Evolutionary conservation across 2,888 invertebrate species (phyloP).

Genomic region (Ganaspis brasiliensis): DNA sequence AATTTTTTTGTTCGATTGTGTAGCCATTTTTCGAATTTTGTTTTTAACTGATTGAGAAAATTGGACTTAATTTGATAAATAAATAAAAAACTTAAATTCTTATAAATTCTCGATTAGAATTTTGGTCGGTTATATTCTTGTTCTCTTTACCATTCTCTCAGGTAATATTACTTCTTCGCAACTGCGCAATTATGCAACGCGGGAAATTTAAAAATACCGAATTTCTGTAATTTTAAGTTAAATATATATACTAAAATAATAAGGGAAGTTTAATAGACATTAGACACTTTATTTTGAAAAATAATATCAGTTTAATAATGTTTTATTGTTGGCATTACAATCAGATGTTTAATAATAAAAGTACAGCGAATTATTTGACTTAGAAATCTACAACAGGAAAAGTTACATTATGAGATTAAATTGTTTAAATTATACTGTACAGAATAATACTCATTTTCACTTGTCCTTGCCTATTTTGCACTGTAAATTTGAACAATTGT

Average conservation of each 20-base stretch:
- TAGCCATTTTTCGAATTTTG: no score
- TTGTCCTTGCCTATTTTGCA: constrained; percentile 5
- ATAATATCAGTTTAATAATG: not conserved
- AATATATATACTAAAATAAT: not conserved
- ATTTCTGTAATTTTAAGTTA: no score
- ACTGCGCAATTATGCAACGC: no score
- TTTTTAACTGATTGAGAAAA: no score
- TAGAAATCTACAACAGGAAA: constrained; percentile 21
- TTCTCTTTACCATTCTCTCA: no score
- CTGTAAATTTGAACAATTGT: not conserved
- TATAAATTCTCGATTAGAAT: no score
- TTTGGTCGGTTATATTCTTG: no score
- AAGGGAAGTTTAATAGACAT: not conserved
- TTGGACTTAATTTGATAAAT: no score
- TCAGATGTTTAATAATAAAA: constrained; percentile 17
- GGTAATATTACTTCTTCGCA: no score
- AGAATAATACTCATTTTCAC: constrained; percentile 28
- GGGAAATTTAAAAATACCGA: no score
- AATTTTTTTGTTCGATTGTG: no score
- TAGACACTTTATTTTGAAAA: not conserved
- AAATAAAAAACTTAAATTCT: no score
- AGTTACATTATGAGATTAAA: not conserved
- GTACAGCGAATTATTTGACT: constrained; percentile 14
- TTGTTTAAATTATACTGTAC: constrained; percentile 22
- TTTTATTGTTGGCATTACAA: not conserved